Conservation (phyloP, 2,888 invertebrate genomes). For the Gerosis bhagava region DNA sequence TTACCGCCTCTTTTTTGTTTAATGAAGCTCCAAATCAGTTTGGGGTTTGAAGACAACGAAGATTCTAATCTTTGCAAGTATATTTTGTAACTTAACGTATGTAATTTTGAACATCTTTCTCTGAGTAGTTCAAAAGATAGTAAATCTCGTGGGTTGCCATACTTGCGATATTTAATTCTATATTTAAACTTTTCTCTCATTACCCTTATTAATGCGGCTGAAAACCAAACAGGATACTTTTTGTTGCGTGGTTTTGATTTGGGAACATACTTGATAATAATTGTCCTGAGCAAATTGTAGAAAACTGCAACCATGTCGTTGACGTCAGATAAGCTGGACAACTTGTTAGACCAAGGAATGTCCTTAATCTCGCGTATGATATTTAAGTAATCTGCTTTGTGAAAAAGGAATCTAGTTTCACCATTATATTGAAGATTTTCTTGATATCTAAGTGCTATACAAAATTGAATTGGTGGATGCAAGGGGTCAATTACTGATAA, state of each 20-base stretch:
- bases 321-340: neutral
- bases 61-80: too few species aligned
- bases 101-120: too few species aligned
- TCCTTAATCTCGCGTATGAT: neutral
- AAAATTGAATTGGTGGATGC: constrained; percentile 20
- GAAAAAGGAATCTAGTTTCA: constrained; percentile 11
- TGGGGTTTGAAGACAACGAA: too few species aligned
- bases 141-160: constrained; percentile 31
- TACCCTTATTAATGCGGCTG: constrained; percentile 14
- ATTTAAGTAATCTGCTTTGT: constrained; percentile 25
- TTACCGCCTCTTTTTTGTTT: too few species aligned
- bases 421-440: too few species aligned
- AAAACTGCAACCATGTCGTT: constrained; percentile 1
- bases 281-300: neutral
- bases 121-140: too few species aligned
- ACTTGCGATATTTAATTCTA: constrained; percentile 24
- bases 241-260: constrained; percentile 7
- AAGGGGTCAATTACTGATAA: constrained; percentile 10
- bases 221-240: constrained; percentile 29
- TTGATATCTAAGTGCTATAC: neutral
- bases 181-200: constrained; percentile 17
- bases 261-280: neutral
- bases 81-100: too few species aligned
- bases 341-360: neutral
- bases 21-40: too few species aligned